Evolutionary conservation across 2,888 invertebrate genomes (phyloP), one percentile per base, ranked within the genome.

Genomic region (Eristalinus aeneus): DNA sequence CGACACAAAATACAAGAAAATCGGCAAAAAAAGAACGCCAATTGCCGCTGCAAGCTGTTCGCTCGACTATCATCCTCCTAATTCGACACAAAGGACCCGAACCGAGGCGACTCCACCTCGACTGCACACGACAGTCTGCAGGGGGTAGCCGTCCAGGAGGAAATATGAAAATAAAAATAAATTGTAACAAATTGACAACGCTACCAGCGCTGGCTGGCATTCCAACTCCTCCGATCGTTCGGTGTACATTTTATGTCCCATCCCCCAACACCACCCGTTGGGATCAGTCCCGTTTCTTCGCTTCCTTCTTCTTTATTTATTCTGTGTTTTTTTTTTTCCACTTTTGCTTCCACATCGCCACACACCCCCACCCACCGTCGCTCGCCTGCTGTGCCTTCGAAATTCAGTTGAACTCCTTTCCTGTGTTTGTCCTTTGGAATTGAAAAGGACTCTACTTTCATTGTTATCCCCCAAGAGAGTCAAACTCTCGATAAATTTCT

Each of bases 91-190:
- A 86, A 81, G 82, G 86, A 86, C 77, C 63, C 46, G n/a, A 46
- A 80, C 71, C 34, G 31, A 73, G 8, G 23, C 54, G 23, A 56
- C 56, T 39, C 39, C 6, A 12, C 39, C 39, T 56, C 46, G 46
- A 16, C 46, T 46, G 46, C 46, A 46, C 46, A 46, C 46, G 46
- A 46, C n/a, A 46, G 46, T n/a, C 46, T 6, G 16, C n/a, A n/a
- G 16, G 46, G 11, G 39, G 1, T 1, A n/a, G 39, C 0, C 2
- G 39, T 39, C 39, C 39, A 39, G 54, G 53, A 74, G 77, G 73
- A 86, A 86, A 86, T 86, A 86, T 86, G 81, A 86, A 86, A 86
- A 77, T 86, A 86, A 86, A 86, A 86, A 86, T 86, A 86, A 81
- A 86, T 86, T 86, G 81, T 81, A 74, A 86, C 86, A 86, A 86